phyloP scores from a whole-genome alignment of 92 coral and sea anemone species.

The Desmophyllum pertusum region DNA sequence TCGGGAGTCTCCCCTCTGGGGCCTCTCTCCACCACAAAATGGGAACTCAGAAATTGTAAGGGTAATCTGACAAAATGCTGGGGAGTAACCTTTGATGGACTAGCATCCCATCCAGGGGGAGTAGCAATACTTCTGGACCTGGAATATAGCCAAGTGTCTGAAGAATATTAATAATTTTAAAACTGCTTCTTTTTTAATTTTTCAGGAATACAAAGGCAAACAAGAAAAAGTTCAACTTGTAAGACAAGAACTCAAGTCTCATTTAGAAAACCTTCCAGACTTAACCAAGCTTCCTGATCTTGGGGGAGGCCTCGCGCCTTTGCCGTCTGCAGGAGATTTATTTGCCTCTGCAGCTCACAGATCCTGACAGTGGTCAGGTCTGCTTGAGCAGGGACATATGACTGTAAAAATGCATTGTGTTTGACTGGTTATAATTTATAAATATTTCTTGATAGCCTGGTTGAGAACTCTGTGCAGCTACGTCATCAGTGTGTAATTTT shows the following conservation, averaged over 20 bases:
- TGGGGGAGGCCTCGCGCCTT: slow-evolving; percentile 93
- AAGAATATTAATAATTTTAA: no score
- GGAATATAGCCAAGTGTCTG: no score
- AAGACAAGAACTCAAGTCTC: slow-evolving; percentile 95
- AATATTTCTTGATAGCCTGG: not conserved
- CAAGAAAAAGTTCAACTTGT: slow-evolving; percentile 94
- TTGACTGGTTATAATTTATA: not conserved
- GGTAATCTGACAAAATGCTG: no score
- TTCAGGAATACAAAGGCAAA: slow-evolving; percentile 90
- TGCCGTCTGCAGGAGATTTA: slow-evolving; percentile 99
- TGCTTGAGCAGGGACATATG: not conserved
- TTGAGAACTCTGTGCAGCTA: not conserved
- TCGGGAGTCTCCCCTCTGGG: no score
- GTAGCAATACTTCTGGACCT: no score
- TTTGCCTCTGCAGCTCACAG: slow-evolving; percentile 76
- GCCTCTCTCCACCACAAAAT: no score
- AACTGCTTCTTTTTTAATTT: not conserved
- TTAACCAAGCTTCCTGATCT: slow-evolving; percentile 93
- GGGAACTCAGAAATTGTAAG: no score
- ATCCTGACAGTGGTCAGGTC: slow-evolving; percentile 49
- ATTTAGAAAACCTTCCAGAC: slow-evolving; percentile 94
- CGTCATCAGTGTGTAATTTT: no score
- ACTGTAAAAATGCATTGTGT: not conserved
- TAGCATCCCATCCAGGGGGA: no score
- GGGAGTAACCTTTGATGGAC: no score